Percentiles rank a stretch among this genome's conserved stretches.
Evolutionary conservation across 2,797 vertebrate genomes (phyloP).

Genomic region (Sebastolobus alascanus): DNA sequence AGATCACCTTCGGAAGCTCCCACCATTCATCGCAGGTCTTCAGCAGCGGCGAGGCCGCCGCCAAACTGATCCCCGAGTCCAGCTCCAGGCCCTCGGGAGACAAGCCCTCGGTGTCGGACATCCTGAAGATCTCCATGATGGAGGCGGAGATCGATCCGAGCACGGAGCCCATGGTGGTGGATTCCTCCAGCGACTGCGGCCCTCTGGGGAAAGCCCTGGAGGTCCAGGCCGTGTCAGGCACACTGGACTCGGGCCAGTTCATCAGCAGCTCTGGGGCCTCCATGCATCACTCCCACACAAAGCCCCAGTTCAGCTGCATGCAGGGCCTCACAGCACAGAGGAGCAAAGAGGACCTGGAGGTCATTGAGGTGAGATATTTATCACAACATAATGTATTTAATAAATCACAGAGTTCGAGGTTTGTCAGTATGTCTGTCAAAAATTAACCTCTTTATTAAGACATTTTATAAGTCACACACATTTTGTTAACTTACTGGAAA

Average conservation of each 20-base stretch:
- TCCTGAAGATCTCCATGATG: constrained; percentile 98
- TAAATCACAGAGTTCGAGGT: not conserved
- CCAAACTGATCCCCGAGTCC: constrained; percentile 89
- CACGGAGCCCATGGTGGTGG: constrained; percentile 90
- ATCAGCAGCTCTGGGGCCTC: constrained; percentile 84
- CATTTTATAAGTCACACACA: not conserved
- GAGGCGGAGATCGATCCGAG: constrained; percentile 95
- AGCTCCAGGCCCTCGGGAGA: constrained; percentile 82
- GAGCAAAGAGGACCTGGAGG: constrained; percentile 84
- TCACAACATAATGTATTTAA: not conserved
- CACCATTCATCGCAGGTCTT: constrained; percentile 88
- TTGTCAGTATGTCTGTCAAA: not conserved
- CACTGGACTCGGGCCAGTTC: constrained; percentile 76
- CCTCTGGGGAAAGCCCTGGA: constrained; percentile 81
- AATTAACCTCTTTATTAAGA: not conserved
- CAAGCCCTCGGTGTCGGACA: constrained; percentile 93
- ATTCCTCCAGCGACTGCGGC: constrained; percentile 88
- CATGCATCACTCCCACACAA: constrained; percentile 69
- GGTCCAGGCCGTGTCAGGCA: constrained; percentile 71
- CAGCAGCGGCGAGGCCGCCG: constrained; percentile 88
- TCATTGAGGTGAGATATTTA: constrained; percentile 82
- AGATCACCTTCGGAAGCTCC: constrained; percentile 93
- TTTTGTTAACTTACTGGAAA: not conserved
- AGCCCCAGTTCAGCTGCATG: constrained; percentile 88
- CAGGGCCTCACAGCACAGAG: constrained; percentile 85